Evolutionary conservation across 2,888 invertebrate genomes (phyloP).

Genomic region (Chironomus tentans): DNA sequence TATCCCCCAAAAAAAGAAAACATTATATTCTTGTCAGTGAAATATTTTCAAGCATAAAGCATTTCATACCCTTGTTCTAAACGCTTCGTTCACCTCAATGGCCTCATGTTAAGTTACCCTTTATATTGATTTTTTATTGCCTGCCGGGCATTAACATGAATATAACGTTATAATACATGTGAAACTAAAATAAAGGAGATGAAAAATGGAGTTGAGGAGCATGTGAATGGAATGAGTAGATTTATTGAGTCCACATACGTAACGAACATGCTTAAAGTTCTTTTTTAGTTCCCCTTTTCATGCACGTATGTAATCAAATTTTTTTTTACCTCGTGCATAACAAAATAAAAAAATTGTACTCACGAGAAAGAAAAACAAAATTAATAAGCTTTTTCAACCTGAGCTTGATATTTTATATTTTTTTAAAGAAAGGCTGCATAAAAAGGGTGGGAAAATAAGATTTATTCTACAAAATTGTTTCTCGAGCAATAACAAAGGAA

Average conservation of each 20-base stretch:
- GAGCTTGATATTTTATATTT: background rate
- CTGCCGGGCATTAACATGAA: slow-evolving; percentile 19
- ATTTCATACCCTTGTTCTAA: background rate
- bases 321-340: background rate
- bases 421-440: too few species aligned
- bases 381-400: background rate
- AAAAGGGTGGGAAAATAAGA: too few species aligned
- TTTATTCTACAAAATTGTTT: too few species aligned
- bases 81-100: too few species aligned
- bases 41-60: too few species aligned
- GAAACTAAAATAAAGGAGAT: too few species aligned
- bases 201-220: too few species aligned
- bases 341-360: background rate
- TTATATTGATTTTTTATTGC: slow-evolving; percentile 25
- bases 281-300: background rate
- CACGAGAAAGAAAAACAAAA: background rate
- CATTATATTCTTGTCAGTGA: too few species aligned
- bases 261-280: slow-evolving; percentile 1
- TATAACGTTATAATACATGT: background rate
- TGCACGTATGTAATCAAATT: background rate
- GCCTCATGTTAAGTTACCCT: slow-evolving; percentile 1
- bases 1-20: too few species aligned
- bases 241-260: slow-evolving; percentile 13
- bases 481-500: too few species aligned
- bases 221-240: background rate